phyloP scores from a whole-genome alignment of 2,888 invertebrate genomes.

The Noctua janthe region DNA sequence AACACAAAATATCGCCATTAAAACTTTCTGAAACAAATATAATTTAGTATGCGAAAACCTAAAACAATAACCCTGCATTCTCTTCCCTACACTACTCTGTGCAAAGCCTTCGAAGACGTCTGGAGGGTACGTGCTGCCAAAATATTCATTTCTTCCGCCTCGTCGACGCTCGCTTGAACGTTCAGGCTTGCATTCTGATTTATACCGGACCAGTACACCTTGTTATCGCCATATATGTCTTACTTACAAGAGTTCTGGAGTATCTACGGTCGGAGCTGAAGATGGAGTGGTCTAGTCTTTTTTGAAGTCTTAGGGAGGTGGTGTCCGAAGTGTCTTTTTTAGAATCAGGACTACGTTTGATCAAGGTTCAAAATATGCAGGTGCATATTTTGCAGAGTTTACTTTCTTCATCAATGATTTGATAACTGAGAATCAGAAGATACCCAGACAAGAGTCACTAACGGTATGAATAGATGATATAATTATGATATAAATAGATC shows the following conservation, averaged over 20 bases:
- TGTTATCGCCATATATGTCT: slow-evolving; percentile 57
- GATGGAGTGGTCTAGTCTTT: slow-evolving; percentile 48
- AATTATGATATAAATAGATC: not conserved
- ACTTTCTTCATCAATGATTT: not conserved
- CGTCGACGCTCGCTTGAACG: slow-evolving; percentile 71
- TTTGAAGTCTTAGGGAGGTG: not conserved
- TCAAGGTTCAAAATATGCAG: not conserved
- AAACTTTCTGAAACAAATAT: not conserved
- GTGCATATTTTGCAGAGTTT: not conserved
- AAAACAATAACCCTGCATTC: not conserved
- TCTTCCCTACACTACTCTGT: slow-evolving; percentile 49
- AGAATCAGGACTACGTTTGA: not conserved
- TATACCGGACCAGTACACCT: slow-evolving; percentile 53
- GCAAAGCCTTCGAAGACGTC: slow-evolving; percentile 70
- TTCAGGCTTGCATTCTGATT: slow-evolving; percentile 64
- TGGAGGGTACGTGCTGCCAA: slow-evolving; percentile 75
- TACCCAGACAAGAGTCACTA: not conserved
- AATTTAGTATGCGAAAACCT: not conserved
- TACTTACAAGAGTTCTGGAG: slow-evolving; percentile 42
- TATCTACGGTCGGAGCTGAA: slow-evolving; percentile 14
- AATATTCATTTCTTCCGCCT: slow-evolving; percentile 84
- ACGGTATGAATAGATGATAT: too few relatives aligned
- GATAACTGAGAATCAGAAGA: not conserved
- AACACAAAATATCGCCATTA: not conserved
- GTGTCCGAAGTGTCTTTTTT: not conserved